Conservation (phyloP, 1,140 invertebrate genomes). For the Sycophaga agraensis region DNA sequence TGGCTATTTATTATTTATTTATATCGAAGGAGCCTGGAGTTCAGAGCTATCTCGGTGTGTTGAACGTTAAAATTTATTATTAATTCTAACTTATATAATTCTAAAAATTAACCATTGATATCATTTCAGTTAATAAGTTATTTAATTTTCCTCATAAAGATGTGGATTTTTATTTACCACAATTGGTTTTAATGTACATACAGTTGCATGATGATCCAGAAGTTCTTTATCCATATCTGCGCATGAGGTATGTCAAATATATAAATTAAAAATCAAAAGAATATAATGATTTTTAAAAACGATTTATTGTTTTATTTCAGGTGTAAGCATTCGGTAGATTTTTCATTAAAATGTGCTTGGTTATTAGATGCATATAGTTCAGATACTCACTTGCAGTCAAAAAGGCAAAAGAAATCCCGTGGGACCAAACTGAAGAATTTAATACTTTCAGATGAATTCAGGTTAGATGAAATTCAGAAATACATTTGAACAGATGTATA, state of each 20-base stretch:
- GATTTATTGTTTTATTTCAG: conserved; percentile 57
- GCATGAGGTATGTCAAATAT: conserved; percentile 70
- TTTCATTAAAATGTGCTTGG: conserved; percentile 94
- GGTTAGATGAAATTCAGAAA: conserved; percentile 51
- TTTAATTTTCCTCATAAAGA: conserved; percentile 91
- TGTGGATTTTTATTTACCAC: conserved; percentile 97
- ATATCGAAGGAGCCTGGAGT: conserved; percentile 98
- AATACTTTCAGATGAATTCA: conserved; percentile 84
- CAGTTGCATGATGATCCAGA: conserved; percentile 96
- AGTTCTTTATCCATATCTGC: conserved; percentile 90
- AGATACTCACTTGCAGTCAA: conserved; percentile 71
- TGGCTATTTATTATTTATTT: conserved; percentile 96
- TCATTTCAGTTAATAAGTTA: conserved; percentile 80
- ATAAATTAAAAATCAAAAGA: neutral
- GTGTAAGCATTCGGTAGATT: conserved; percentile 91
- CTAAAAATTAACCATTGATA: neutral
- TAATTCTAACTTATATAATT: neutral
- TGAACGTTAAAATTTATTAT: neutral
- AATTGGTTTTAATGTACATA: conserved; percentile 97
- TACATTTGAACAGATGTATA: neutral
- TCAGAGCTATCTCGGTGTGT: conserved; percentile 85
- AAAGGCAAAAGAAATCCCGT: conserved; percentile 85
- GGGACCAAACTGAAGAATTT: conserved; percentile 85
- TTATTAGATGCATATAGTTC: conserved; percentile 90
- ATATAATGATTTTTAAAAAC: conserved; percentile 3